Evolutionary conservation across 2,888 invertebrate species (phyloP), one percentile per base, ranked within the genome.

Genomic region (Hyppa rectilinea): DNA sequence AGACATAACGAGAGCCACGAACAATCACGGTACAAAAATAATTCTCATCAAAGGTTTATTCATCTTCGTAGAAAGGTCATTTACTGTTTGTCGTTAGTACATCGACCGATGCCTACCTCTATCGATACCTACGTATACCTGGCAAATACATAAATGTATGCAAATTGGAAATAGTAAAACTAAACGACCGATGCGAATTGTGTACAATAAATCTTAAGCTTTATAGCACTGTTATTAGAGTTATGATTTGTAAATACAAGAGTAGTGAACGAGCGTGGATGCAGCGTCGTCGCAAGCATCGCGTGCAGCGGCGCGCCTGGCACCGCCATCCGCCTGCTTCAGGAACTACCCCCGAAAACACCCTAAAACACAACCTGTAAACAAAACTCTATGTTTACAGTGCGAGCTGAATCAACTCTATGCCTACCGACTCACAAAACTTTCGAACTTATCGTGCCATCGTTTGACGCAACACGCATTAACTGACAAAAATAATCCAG

Each of bases 261-360:
- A 88, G 78, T 83, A 85, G 86, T 70, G 69, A 78, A 76, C 64
- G 68, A 58, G 80, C 74, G 87, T 89, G 85, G 95, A 92, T 95
- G 94, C 95, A 93, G 88, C 90, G 87, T 65, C 71, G 82, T 71
- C 86, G 86, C 78, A 77, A 71, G 65, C 69, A 92, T 94, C 96
- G 95, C 95, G 95, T 95, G 95, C 93, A 93, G 87, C 87, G 84
- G 67, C 83, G 75, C 77, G 95, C 96, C 96, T 96, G 97, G 96
- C 91, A 96, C 96, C 91, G 89, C 94, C 95, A 92, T 88, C 92
- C 90, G 84, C 92, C 88, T 87, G 85, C 85, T 88, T 89, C 91
- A 91, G 92, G 90, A 93, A 93, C 92, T 92, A 91, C 94, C 92
- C 91, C 91, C 90, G 73, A 91, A 90, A 89, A 89, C 90, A 88